These are phyloP conservation scores for Phaethon lepturus DNA, from an alignment of 2,113 vertebrate species.

Conservation along the genomic window DNA sequence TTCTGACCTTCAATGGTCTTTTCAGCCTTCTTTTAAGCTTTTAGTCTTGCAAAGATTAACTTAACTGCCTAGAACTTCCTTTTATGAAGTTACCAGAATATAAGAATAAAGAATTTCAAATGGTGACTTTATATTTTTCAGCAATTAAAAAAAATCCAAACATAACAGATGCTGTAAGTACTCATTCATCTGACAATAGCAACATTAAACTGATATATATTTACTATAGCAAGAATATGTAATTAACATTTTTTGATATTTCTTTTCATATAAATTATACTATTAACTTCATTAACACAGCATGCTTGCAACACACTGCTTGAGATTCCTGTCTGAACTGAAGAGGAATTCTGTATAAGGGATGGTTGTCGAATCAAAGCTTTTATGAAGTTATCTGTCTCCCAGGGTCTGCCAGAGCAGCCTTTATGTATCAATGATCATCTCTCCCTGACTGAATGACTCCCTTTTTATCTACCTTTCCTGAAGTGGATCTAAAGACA, in stretches of 20 bases:
- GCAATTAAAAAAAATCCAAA: background rate
- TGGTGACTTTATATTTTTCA: background rate
- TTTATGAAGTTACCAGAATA: conserved; percentile 64
- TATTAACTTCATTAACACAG: background rate
- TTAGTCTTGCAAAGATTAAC: conserved; percentile 81
- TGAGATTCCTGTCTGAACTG: background rate
- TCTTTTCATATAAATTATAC: background rate
- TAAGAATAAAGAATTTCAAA: conserved; percentile 3
- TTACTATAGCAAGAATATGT: background rate
- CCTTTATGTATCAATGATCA: background rate
- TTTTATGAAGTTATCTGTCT: background rate
- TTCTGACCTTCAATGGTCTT: conserved; percentile 86
- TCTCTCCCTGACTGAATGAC: background rate
- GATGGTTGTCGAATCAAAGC: background rate
- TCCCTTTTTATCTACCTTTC: background rate
- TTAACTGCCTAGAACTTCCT: conserved; percentile 75
- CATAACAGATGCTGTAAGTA: background rate
- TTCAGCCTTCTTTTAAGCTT: conserved; percentile 79
- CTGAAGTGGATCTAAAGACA: background rate
- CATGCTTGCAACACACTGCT: background rate
- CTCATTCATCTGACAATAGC: background rate
- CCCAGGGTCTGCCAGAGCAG: background rate
- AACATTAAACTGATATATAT: background rate
- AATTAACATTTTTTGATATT: background rate
- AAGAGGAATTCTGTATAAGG: background rate